Evolutionary conservation across 2,888 invertebrate species (phyloP), one percentile per base, ranked within the genome.

Genomic region (Cephus pulcher): DNA sequence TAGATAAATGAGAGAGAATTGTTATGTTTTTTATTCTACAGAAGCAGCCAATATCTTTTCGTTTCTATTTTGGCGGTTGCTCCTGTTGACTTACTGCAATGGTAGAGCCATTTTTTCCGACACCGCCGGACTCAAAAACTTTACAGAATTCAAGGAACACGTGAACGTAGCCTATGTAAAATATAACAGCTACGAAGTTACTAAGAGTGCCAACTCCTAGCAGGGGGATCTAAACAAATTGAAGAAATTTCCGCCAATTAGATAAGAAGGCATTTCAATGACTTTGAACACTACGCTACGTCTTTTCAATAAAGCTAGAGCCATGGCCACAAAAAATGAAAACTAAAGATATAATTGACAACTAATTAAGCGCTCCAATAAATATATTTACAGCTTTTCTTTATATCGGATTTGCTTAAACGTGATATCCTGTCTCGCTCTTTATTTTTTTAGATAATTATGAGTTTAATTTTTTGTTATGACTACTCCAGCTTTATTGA

Each of bases 91-190:
- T 96, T 95, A 97, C 98, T 92, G 98, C 98, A 91, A 98, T 96
- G 86, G 98, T 97, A 85, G 98, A 98, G 92, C 98, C 98, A 93
- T 98, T 98, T 93, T 98, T 98, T 91, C 98, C 98, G 92, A 96
- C 95, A 91, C 98, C 98, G 92, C 98, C 97, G 91, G 94, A 93
- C 88, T 94, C 94, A 93, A 96, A 95, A 86, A 95, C 94, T 92
- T 94, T 93, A 90, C 93, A 93, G 94, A 96, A 96, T 92, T 93
- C 93, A 91, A 94, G 90, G 92, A 94, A 93, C 92, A 95, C 94
- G 92, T 93, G 93, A 88, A 94, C 89, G 92, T 94, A 95, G 87
- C 94, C 95, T 85, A 93, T 92, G 92, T 93, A 93, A 92, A 94
- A 94, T 89, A 93, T 89, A 85, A 92, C 88, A 88, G 93, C 92